phyloP scores from a whole-genome alignment of 1,140 invertebrate genomes.

The Sogatella furcifera region DNA sequence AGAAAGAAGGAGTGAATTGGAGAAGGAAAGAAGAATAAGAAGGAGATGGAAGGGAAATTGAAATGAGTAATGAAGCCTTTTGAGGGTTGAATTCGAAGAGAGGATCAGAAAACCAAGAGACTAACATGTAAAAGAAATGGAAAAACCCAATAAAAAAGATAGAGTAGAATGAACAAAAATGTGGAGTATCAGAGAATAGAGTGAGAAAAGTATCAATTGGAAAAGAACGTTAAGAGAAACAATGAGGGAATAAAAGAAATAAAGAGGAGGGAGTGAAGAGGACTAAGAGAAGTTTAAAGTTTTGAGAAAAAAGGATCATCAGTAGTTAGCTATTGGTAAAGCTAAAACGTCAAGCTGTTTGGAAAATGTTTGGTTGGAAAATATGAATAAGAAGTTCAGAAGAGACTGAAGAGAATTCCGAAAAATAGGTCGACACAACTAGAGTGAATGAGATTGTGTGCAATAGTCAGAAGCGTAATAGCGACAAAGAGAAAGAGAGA shows the following conservation, averaged over 20 bases:
- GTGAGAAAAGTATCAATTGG: too few relatives aligned
- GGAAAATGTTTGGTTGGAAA: not conserved
- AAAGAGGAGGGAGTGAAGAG: not conserved
- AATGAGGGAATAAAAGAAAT: not conserved
- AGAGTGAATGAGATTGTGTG: not conserved
- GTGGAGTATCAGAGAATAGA: not conserved
- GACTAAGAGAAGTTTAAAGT: not conserved
- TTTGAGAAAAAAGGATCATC: too few relatives aligned
- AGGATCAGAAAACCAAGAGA: too few relatives aligned
- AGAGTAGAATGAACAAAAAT: not conserved
- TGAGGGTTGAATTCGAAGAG: too few relatives aligned
- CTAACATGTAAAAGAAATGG: too few relatives aligned
- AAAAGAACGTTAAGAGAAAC: not conserved
- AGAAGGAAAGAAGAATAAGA: not conserved
- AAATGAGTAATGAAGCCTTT: not conserved
- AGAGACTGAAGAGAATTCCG: not conserved
- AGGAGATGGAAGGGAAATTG: not conserved
- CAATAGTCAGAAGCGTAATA: not conserved
- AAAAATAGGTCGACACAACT: not conserved
- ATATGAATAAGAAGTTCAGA: not conserved
- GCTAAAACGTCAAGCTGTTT: not conserved
- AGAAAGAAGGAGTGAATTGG: not conserved
- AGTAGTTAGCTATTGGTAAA: too few relatives aligned
- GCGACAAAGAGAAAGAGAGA: too few relatives aligned
- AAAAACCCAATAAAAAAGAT: too few relatives aligned